Conservation (phyloP, 2,113 vertebrate genomes). For the Colossoma macropomum region DNA sequence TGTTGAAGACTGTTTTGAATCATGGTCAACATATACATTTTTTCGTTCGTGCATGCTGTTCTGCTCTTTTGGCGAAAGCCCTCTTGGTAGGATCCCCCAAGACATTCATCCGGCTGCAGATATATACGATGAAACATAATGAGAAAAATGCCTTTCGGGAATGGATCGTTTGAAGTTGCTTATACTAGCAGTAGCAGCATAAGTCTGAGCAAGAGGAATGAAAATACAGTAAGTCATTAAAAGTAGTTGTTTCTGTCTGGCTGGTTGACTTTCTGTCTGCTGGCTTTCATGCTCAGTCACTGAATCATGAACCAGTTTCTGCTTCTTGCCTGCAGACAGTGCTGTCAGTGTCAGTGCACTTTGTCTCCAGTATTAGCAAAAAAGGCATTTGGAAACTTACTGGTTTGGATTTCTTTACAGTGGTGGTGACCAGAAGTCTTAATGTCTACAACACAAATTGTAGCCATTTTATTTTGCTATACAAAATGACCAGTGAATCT, state of each 20-base stretch:
- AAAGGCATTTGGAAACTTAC: too few relatives aligned
- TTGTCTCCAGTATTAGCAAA: not conserved
- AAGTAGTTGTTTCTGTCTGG: not conserved
- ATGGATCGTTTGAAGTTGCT: not conserved
- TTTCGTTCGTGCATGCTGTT: not conserved
- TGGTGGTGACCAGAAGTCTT: too few relatives aligned
- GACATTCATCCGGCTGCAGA: not conserved
- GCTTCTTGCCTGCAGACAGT: not conserved
- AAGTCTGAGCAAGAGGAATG: not conserved
- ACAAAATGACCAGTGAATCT: too few relatives aligned
- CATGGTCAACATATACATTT: too few relatives aligned
- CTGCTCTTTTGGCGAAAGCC: not conserved
- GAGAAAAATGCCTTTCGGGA: not conserved
- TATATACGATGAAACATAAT: not conserved
- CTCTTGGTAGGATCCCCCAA: not conserved
- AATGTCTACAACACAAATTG: too few relatives aligned
- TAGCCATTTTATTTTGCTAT: too few relatives aligned
- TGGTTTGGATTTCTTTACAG: too few relatives aligned
- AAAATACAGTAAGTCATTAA: not conserved
- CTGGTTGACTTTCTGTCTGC: not conserved
- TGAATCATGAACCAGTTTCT: not conserved
- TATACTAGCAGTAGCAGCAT: not conserved
- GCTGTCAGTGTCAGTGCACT: not conserved
- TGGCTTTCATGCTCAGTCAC: not conserved
- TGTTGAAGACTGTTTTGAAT: too few relatives aligned